phyloP scores from a whole-genome alignment of 1,140 invertebrate species.

The Tribolium madens region DNA sequence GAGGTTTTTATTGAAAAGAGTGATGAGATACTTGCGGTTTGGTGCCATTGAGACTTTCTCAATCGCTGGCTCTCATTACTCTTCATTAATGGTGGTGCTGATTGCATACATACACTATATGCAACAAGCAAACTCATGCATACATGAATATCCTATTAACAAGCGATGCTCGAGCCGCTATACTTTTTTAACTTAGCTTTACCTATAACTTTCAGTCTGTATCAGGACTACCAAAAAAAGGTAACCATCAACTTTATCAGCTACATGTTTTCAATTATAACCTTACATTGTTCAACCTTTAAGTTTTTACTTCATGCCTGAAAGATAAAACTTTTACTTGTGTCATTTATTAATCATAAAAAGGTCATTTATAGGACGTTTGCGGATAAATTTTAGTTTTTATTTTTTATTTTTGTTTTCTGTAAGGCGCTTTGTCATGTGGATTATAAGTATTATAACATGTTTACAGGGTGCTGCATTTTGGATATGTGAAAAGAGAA shows the following conservation, averaged over 20 bases:
- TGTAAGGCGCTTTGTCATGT: no score
- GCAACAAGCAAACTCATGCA: slow-evolving; percentile 53
- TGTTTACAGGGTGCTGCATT: no score
- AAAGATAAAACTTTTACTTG: no score
- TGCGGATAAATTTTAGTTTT: no score
- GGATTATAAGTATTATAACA: no score
- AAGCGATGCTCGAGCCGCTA: background rate
- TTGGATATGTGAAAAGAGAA: no score
- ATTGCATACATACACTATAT: slow-evolving; percentile 52
- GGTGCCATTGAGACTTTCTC: background rate
- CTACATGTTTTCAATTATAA: background rate
- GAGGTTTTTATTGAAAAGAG: slow-evolving; percentile 4
- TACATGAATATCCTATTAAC: slow-evolving; percentile 57
- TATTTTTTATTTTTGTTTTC: no score
- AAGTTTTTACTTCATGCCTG: no score
- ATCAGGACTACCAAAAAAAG: background rate
- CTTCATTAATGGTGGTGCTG: slow-evolving; percentile 55
- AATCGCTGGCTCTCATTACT: slow-evolving; percentile 50
- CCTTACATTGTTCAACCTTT: background rate
- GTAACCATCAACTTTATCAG: background rate
- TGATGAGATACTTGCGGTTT: slow-evolving; percentile 12
- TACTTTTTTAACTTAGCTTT: background rate
- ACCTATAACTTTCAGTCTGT: background rate
- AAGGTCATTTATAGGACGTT: no score
- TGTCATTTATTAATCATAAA: no score